Evolutionary conservation across 2,888 invertebrate species (phyloP).

Genomic region (Axea sp.): DNA sequence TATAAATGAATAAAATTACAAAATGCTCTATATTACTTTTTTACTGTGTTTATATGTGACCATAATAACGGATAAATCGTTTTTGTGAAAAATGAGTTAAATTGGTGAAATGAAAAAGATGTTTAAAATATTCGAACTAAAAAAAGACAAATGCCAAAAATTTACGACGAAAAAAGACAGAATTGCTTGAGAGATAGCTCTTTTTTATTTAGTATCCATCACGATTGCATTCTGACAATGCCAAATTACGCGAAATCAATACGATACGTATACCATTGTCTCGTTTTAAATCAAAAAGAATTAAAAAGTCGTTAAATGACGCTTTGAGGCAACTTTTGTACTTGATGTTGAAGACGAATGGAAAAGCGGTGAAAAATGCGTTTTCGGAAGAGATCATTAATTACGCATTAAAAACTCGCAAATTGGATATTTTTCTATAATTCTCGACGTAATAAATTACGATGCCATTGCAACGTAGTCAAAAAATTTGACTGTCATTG

Average conservation of each 20-base stretch:
- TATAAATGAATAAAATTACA: too few relatives aligned
- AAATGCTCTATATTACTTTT: too few relatives aligned
- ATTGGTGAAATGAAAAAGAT: conserved; percentile 5
- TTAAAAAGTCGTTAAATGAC: conserved; percentile 21
- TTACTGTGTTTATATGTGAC: too few relatives aligned
- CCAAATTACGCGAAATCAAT: conserved; percentile 47
- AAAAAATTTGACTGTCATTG: conserved; percentile 24
- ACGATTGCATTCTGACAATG: conserved; percentile 37
- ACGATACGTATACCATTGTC: conserved; percentile 42
- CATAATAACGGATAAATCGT: too few relatives aligned
- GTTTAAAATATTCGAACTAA: conserved; percentile 9
- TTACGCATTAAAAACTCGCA: conserved; percentile 37
- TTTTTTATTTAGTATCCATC: conserved; percentile 38
- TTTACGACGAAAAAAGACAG: conserved; percentile 7
- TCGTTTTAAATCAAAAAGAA: conserved; percentile 17
- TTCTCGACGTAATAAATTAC: conserved; percentile 38
- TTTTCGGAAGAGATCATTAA: conserved; percentile 39
- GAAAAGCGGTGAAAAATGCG: conserved; percentile 34
- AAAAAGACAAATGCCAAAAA: conserved; percentile 18
- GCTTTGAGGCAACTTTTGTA: conserved; percentile 40
- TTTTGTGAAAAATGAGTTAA: conserved; percentile 7
- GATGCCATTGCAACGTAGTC: conserved; percentile 30
- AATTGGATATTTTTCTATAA: conserved; percentile 23
- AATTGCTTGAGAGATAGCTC: conserved; percentile 38
- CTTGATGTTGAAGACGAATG: conserved; percentile 40